Evolutionary conservation across 2,113 vertebrate species (phyloP).

Genomic region (Cyphomyrus plagiostoma): DNA sequence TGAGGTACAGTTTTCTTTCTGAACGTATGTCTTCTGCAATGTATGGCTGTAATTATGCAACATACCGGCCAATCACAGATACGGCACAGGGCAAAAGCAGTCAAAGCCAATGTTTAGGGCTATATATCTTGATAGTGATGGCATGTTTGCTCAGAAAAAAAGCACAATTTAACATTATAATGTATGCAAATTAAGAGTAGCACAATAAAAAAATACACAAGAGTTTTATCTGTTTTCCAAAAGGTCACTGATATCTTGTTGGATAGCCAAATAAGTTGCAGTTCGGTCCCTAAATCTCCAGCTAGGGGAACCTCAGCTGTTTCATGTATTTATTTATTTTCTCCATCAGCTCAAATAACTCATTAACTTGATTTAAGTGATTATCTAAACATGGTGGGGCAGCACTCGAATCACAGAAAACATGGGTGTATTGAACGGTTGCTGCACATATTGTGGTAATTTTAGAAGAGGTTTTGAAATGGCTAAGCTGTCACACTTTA

Average conservation of each 20-base stretch:
- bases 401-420: too few species aligned
- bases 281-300: not conserved
- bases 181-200: not conserved
- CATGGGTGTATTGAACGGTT: too few species aligned
- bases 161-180: not conserved
- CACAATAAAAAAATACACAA: not conserved
- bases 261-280: not conserved
- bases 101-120: not conserved
- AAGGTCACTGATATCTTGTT: not conserved
- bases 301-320: not conserved
- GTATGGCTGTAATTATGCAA: not conserved
- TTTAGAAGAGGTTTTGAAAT: too few species aligned
- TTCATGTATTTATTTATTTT: not conserved
- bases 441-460: too few species aligned
- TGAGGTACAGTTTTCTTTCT: not conserved
- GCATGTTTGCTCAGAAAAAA: not conserved
- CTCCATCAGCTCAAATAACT: not conserved
- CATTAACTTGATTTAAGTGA: not conserved
- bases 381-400: too few species aligned
- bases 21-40: not conserved
- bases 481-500: too few species aligned
- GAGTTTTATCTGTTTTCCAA: not conserved
- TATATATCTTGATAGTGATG: not conserved
- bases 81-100: not conserved
- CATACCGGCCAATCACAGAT: not conserved